Conservation (phyloP, 1,140 invertebrate species). For the Drosophila guanche region DNA sequence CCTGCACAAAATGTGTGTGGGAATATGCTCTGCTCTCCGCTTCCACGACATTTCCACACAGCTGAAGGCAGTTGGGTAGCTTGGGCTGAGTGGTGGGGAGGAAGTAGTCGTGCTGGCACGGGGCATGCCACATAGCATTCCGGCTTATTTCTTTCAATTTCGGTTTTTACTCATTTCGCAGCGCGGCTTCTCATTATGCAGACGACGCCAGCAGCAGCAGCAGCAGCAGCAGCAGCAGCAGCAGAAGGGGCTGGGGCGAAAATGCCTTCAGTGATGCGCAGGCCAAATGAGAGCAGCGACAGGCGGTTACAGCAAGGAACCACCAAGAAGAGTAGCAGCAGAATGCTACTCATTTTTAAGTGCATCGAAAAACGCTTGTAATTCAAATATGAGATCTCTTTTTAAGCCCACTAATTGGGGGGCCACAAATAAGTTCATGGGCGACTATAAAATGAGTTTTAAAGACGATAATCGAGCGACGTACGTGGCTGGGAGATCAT, state of each 20-base stretch:
- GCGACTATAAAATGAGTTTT: too few species aligned
- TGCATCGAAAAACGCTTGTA: too few species aligned
- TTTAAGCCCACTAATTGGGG: too few species aligned
- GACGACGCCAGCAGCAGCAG: slow-evolving; percentile 1
- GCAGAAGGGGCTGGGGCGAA: slow-evolving; percentile 22
- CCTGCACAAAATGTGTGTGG: slow-evolving; percentile 4
- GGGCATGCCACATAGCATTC: slow-evolving; percentile 53
- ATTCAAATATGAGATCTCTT: too few species aligned
- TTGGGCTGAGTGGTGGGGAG: slow-evolving; percentile 4
- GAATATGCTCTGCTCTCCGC: slow-evolving; percentile 8
- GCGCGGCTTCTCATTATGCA: slow-evolving; percentile 71
- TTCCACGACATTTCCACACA: slow-evolving; percentile 21
- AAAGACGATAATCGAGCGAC: too few species aligned
- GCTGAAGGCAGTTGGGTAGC: background rate
- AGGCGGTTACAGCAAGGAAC: too few species aligned
- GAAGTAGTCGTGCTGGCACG: background rate
- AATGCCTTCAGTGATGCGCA: background rate
- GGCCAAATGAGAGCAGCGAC: too few species aligned
- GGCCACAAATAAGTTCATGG: too few species aligned
- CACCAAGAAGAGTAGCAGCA: too few species aligned
- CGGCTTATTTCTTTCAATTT: slow-evolving; percentile 58
- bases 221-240: background rate
- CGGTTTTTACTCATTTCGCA: slow-evolving; percentile 60
- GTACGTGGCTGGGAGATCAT: too few species aligned
- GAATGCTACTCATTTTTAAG: too few species aligned